These are phyloP conservation scores for Drosophila prolongata DNA, from an alignment of 2,888 invertebrate species.

Conservation along the genomic window DNA sequence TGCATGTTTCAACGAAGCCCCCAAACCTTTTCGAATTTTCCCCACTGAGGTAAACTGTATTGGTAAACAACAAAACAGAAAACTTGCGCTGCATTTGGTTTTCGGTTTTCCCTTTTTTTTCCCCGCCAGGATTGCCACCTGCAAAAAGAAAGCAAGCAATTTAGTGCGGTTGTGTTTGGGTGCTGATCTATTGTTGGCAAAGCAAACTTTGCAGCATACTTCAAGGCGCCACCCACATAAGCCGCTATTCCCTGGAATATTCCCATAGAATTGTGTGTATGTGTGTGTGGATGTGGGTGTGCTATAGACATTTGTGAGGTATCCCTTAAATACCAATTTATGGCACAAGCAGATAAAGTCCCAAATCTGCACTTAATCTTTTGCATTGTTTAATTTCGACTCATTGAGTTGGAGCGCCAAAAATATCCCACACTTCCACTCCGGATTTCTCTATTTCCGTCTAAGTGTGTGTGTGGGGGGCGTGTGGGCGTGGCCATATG, in stretches of 20 bases:
- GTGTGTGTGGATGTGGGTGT: conserved; percentile 49
- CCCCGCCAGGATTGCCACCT: conserved; percentile 34
- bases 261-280: conserved; percentile 6
- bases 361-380: conserved; percentile 84
- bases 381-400: conserved; percentile 84
- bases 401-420: conserved; percentile 79
- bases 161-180: conserved; percentile 29
- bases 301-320: conserved; percentile 78
- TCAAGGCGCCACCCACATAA: conserved; percentile 52
- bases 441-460: conserved; percentile 12
- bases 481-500: conserved; percentile 25
- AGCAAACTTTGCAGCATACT: conserved; percentile 68
- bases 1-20: conserved; percentile 58
- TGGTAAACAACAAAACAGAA: conserved; percentile 56
- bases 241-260: conserved; percentile 20
- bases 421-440: conserved; percentile 36
- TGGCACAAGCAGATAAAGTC: conserved; percentile 84
- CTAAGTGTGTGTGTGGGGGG: conserved; percentile 17
- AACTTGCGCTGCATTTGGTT: conserved; percentile 56
- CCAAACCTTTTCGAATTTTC: neutral
- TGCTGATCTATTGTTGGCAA: conserved; percentile 75
- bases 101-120: conserved; percentile 15
- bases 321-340: conserved; percentile 84
- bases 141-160: conserved; percentile 30
- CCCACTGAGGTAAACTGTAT: conserved; percentile 20